Evolutionary conservation across 2,113 vertebrate genomes (phyloP), one percentile per base, ranked within the genome.

Genomic region (Eulacestoma nigropectus): DNA sequence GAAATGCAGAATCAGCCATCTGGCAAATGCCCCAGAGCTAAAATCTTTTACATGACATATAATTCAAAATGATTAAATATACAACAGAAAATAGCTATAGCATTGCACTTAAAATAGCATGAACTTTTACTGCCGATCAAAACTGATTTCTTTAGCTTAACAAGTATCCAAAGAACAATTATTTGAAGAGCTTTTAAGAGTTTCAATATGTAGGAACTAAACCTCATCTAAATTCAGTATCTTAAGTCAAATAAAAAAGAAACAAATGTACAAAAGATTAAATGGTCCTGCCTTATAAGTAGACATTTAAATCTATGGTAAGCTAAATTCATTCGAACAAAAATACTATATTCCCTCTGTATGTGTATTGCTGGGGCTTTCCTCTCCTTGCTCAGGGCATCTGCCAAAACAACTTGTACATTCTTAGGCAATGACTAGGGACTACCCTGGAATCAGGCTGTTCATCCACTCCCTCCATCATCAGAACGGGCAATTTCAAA

Each of bases 61-160:
- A 97, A 97, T 97, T 97, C 97, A 96, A 96, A 96, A 97, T 97
- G 97, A 97, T 97, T 97, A 97, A 97, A 97, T 97, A 97, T 94
- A 97, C 97, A 97, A 97, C 97, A 96, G 97, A 95, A 96, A 96
- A 97, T 95, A 96, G 95, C 95, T 95, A 96, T 94, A 97, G 96
- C 93, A 97, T 95, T 94, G 97, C 95, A 97, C 95, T 93, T 96
- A 96, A 96, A 95, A 97, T 94, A 95, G 96, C 87, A 94, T 95
- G 95, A 96, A 97, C 96, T 96, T 97, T 95, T 93, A 92, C 90
- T 95, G 96, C 95, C 96, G 95, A 97, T 97, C 95, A 96, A 96
- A 96, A 96, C 96, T 95, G 92, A 93, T 87, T 96, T 94, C 96
- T 96, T 97, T 94, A 93, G 88, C 91, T 93, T 96, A 90, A 97